Base-by-base conservation (phyloP, 2,888 invertebrate species). In the Nemotelus pantherinus region DNA sequence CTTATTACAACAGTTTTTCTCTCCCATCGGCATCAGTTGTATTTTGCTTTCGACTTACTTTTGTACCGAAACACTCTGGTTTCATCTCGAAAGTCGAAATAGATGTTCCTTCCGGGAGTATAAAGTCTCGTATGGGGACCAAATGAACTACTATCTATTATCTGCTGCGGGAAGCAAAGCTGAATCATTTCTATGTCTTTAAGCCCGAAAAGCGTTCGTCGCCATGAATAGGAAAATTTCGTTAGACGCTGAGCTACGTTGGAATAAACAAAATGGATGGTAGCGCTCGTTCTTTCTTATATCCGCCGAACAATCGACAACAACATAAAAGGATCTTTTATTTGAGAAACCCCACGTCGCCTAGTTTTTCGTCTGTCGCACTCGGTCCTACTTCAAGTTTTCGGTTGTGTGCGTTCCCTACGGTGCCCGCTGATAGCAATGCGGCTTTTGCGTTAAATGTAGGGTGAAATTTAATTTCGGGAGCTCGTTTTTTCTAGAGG, bases 381-480 rank as follows among this genome's bases (percentile, higher is more conserved):
- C 25, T 25, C 25, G 25, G 25, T 25, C 25, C 25, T 25, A 25
- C 25, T 25, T 25, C 25, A 25, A 25, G 25, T 25, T 25, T 25
- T 25, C 25, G 25, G 25, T 25, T 25, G 25, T 25, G 25, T 25
- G 25, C 25, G 25, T 25, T 25, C 25, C 25, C 25, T 25, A 25
- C 25, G 25, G 25, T 47, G 2, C 7, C 44, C 58, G 60, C 48
- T 74, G 74, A 60, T 63, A 63, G 74, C 60, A 43, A 9, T 63
- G 74, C 47, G 63, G 74, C 74, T 74, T 63, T 63, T 48, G 60
- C 50, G 60, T 60, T 74, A 74, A 74, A 74, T 74, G 47, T 72
- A 72, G 72, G 58, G 47, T 57, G 60, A 72, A 71, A 71, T 71
- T 57, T 72, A 72, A 72, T 72, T 72, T 72, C 41, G 47, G 58